A percentile compares a stretch with the other conserved stretches of the same genome.
phyloP scores from a whole-genome alignment of 1,140 invertebrate genomes.

The Psix sp. region DNA sequence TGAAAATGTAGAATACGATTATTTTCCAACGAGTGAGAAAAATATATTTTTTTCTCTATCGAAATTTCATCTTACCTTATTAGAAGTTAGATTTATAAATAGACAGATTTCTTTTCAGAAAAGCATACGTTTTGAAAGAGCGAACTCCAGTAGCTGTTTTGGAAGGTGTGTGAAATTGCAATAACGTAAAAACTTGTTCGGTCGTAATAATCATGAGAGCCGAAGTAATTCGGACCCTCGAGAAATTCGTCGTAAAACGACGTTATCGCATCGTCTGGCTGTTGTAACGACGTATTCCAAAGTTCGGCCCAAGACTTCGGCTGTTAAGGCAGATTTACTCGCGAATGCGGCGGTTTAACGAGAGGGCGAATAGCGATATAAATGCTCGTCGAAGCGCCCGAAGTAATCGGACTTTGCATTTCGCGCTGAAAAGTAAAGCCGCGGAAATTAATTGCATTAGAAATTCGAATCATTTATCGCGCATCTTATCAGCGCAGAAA shows the following conservation, averaged over 20 bases:
- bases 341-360: constrained; percentile 16
- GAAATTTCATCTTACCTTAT: too few relatives aligned
- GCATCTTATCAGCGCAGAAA: constrained; percentile 1
- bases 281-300: constrained; percentile 47
- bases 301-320: constrained; percentile 35
- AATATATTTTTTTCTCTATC: too few relatives aligned
- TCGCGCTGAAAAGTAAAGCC: constrained; percentile 6
- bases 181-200: constrained; percentile 6
- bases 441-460: constrained; percentile 39
- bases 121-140: too few relatives aligned
- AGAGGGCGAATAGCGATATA: constrained; percentile 34
- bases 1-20: too few relatives aligned
- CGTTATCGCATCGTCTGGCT: constrained; percentile 54
- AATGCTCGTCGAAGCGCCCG: constrained; percentile 3
- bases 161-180: constrained; percentile 23
- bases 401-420: constrained; percentile 31
- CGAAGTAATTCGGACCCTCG: constrained; percentile 45
- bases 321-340: constrained; percentile 47
- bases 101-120: too few relatives aligned
- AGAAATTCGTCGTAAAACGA: constrained; percentile 52
- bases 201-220: constrained; percentile 39
- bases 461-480: constrained; percentile 36
- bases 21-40: too few relatives aligned
- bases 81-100: too few relatives aligned
- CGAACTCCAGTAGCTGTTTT: too few relatives aligned